Evolutionary conservation across 2,113 vertebrate species (phyloP).

Genomic region (Laticauda colubrina): DNA sequence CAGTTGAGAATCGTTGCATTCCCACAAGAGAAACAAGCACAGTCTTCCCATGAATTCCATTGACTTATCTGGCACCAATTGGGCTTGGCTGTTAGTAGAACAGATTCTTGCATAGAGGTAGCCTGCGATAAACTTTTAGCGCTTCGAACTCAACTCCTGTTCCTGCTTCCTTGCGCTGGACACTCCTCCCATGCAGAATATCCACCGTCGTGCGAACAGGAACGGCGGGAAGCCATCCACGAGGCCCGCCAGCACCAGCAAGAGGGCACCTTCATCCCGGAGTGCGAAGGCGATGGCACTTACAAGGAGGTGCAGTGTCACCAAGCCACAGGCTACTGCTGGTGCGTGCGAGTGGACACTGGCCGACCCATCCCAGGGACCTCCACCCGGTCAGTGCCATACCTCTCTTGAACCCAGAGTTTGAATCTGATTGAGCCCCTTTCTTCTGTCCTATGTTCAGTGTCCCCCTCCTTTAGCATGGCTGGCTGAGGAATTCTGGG

Average conservation of each 20-base stretch:
- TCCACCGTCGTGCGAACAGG: constrained; percentile 38
- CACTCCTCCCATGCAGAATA: not conserved
- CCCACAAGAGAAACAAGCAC: not conserved
- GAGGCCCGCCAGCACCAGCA: constrained; percentile 35
- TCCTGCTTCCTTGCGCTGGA: not conserved
- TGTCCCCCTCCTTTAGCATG: not conserved
- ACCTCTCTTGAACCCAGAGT: not conserved
- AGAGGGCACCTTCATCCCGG: constrained; percentile 43
- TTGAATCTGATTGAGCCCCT: not conserved
- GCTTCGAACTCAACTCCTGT: not conserved
- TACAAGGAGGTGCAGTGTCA: constrained; percentile 46
- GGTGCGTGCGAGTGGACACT: constrained; percentile 33
- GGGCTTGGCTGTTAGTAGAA: not conserved
- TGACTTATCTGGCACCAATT: not conserved
- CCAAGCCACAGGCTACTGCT: constrained; percentile 45
- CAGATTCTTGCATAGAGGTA: not conserved
- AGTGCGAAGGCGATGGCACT: constrained; percentile 18
- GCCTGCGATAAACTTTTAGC: accelerated
- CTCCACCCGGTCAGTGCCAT: constrained; percentile 29
- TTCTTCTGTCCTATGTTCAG: not conserved
- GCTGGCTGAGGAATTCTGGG: not conserved
- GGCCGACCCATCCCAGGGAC: constrained; percentile 39
- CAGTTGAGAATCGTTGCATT: not conserved
- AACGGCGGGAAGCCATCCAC: constrained; percentile 24
- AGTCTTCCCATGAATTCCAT: not conserved